phyloP scores from a whole-genome alignment of 2,888 invertebrate species.

The Eupeodes luniger region DNA sequence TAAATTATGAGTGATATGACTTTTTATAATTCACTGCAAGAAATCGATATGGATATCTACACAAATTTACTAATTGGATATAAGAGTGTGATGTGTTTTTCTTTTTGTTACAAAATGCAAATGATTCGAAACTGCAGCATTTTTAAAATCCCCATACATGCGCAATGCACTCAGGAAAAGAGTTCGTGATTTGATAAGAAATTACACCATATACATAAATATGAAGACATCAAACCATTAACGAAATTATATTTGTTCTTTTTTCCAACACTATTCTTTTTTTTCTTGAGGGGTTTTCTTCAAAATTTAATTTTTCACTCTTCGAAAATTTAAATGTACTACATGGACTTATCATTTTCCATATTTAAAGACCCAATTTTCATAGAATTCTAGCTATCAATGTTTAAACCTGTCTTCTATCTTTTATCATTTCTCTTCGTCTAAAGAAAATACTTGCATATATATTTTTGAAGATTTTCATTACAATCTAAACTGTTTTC shows the following conservation, averaged over 20 bases:
- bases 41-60: conserved; percentile 4
- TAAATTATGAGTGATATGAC: background rate
- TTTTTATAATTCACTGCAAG: conserved; percentile 17
- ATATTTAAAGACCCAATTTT: background rate
- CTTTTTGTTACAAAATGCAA: no score
- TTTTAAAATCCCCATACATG: background rate
- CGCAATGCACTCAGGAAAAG: background rate
- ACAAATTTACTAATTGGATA: conserved; percentile 64
- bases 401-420: background rate
- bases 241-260: background rate
- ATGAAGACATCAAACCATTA: background rate
- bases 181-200: background rate
- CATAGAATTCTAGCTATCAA: background rate
- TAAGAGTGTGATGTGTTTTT: background rate
- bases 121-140: no score
- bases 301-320: background rate
- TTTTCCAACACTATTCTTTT: background rate
- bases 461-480: no score
- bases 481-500: no score
- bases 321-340: background rate
- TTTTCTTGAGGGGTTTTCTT: background rate
- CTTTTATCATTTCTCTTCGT: background rate
- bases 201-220: background rate
- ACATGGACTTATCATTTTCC: background rate
- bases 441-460: no score